Evolutionary conservation across 53 echinoderm and acorn worm species (phyloP).

Genomic region (Hippasteria phrygiana): DNA sequence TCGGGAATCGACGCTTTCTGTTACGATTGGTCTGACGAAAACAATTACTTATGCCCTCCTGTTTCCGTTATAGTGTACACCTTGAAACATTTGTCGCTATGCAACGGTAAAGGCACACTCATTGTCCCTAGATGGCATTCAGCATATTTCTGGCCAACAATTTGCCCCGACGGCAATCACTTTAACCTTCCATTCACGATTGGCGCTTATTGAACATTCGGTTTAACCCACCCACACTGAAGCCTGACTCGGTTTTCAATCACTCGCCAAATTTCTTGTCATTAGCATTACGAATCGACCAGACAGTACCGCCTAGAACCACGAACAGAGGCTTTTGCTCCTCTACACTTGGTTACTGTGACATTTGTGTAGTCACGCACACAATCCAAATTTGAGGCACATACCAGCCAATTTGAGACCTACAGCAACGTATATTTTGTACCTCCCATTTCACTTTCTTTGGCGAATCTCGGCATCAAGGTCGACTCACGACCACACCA

Average conservation of each 20-base stretch:
- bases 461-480: too few species aligned
- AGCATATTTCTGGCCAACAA: conserved; percentile 47
- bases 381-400: not conserved
- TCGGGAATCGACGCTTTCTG: conserved; percentile 57
- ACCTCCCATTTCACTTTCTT: too few species aligned
- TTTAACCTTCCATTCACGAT: conserved; percentile 17
- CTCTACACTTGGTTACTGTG: not conserved
- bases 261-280: not conserved
- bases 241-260: not conserved
- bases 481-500: too few species aligned
- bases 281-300: not conserved
- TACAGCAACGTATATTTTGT: too few species aligned
- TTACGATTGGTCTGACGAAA: conserved; percentile 37
- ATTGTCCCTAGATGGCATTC: conserved; percentile 39
- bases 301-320: not conserved
- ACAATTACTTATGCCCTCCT: conserved; percentile 61
- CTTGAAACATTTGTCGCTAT: conserved; percentile 10
- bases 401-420: too few species aligned
- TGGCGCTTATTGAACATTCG: conserved; percentile 45
- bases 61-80: conserved; percentile 17
- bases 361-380: not conserved
- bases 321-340: not conserved
- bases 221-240: conserved; percentile 40
- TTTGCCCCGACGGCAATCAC: conserved; percentile 38
- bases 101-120: conserved; percentile 11